Evolutionary conservation across 2,113 vertebrate species (phyloP).

Genomic region (Ciconia maguari): DNA sequence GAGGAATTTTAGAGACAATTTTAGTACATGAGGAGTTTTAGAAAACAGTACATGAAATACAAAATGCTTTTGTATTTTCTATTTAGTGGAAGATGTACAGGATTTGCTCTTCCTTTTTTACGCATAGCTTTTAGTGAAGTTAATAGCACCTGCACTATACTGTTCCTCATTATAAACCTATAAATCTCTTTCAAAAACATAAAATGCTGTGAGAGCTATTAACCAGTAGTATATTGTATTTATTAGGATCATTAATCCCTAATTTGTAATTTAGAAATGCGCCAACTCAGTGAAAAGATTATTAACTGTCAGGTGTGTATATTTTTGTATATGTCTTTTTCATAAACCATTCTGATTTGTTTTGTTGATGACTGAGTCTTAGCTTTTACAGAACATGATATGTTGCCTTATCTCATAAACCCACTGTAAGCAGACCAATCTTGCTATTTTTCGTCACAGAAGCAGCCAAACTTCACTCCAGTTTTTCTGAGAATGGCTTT

Average conservation of each 20-base stretch:
- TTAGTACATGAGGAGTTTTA: background rate
- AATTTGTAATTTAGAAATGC: slow-evolving; percentile 41
- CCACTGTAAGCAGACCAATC: background rate
- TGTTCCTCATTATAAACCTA: slow-evolving; percentile 41
- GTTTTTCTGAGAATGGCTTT: background rate
- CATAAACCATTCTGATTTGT: background rate
- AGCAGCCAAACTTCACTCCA: background rate
- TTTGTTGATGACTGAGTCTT: background rate
- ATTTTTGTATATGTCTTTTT: background rate
- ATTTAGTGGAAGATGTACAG: background rate
- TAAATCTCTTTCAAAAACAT: slow-evolving; percentile 44
- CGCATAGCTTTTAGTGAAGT: background rate
- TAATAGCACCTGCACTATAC: slow-evolving; percentile 17
- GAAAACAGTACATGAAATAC: background rate
- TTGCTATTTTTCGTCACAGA: background rate
- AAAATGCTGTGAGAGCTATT: slow-evolving; percentile 26
- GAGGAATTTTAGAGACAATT: too few species aligned
- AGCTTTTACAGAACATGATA: background rate
- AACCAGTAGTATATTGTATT: slow-evolving; percentile 28
- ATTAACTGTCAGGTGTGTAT: slow-evolving; percentile 12
- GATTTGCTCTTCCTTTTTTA: background rate
- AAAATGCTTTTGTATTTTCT: background rate
- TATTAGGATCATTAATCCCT: slow-evolving; percentile 43
- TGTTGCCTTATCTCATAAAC: background rate
- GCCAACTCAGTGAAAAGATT: background rate